These are phyloP conservation scores for Bubalus kerabau DNA, from an alignment of 2,113 vertebrate genomes.

Conservation along the genomic window DNA sequence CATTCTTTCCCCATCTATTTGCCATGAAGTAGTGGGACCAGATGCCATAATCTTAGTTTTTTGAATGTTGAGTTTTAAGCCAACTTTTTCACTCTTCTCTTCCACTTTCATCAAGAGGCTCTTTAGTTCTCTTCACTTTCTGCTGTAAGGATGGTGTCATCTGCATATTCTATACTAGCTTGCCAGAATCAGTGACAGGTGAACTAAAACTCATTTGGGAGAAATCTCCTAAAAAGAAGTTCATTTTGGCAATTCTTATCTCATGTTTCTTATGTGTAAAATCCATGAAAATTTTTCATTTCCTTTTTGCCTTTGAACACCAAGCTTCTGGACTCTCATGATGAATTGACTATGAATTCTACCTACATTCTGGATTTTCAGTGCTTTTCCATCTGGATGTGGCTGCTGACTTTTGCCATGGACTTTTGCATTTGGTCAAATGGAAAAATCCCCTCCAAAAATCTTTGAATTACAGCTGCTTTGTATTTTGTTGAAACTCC, in stretches of 20 bases:
- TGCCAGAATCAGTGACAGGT: background rate
- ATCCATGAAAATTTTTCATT: background rate
- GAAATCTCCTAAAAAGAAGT: background rate
- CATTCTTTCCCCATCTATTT: background rate
- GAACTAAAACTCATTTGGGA: background rate
- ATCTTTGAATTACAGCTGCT: background rate
- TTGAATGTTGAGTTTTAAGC: background rate
- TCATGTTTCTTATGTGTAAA: background rate
- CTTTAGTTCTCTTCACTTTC: background rate
- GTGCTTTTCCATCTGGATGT: background rate
- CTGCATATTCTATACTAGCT: background rate
- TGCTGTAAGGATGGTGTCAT: background rate
- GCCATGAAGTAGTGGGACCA: background rate
- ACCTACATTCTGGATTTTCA: rapidly evolving
- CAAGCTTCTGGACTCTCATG: background rate
- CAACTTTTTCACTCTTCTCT: background rate
- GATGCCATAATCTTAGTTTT: background rate
- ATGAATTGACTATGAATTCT: background rate
- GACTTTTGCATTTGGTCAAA: background rate
- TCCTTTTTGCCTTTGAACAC: background rate
- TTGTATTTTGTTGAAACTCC: background rate
- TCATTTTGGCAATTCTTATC: background rate
- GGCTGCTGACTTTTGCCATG: background rate
- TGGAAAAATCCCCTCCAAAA: background rate
- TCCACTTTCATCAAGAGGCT: background rate